Conservation (phyloP, 2,888 invertebrate species). For the Acanthosoma haemorrhoidale region DNA sequence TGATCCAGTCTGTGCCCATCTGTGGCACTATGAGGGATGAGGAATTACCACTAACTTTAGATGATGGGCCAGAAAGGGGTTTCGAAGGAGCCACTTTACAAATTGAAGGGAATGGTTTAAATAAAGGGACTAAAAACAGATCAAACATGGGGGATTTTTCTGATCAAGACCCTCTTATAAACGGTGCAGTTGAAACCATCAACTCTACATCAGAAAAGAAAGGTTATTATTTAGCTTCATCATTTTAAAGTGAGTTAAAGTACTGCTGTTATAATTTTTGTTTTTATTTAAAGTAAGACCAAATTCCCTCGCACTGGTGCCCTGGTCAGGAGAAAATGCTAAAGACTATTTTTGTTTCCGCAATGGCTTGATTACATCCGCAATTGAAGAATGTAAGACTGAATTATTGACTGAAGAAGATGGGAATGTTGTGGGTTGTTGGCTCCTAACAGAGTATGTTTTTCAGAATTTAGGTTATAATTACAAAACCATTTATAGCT, state of each 20-base stretch:
- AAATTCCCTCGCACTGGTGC: slow-evolving; percentile 36
- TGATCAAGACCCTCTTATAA: neutral
- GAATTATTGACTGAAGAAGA: slow-evolving; percentile 61
- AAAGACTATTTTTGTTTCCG: slow-evolving; percentile 67
- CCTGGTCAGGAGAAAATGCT: slow-evolving; percentile 51
- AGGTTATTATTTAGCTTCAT: neutral
- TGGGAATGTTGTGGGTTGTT: slow-evolving; percentile 66
- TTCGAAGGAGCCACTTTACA: slow-evolving; percentile 35
- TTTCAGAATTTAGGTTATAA: neutral
- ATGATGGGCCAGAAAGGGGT: slow-evolving; percentile 33
- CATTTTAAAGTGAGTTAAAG: neutral
- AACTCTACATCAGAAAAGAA: neutral
- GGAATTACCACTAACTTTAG: slow-evolving; percentile 30
- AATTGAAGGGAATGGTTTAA: slow-evolving; percentile 26
- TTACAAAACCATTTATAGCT: neutral
- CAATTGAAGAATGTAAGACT: slow-evolving; percentile 64
- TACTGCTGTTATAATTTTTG: neutral
- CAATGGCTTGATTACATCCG: slow-evolving; percentile 66
- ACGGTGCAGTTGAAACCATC: slow-evolving; percentile 12
- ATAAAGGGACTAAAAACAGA: neutral
- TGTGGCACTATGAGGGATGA: slow-evolving; percentile 31
- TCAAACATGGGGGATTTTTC: neutral
- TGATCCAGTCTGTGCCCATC: neutral
- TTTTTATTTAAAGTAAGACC: slow-evolving; percentile 31
- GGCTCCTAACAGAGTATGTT: slow-evolving; percentile 74